phyloP scores from a whole-genome alignment of 2,888 invertebrate species.

The Acronicta alni region DNA sequence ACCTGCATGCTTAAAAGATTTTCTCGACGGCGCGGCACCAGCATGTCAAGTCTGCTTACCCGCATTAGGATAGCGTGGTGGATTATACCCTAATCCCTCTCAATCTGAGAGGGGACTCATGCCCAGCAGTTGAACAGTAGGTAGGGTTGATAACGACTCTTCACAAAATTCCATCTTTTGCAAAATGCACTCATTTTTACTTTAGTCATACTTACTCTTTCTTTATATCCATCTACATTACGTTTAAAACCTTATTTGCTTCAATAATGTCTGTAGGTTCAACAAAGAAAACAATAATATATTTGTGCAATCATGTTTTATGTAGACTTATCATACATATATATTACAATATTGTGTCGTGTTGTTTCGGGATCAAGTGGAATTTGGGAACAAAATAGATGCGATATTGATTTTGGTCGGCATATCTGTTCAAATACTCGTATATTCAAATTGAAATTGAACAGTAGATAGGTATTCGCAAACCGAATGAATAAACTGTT shows the following conservation, averaged over 20 bases:
- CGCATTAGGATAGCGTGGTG: no score
- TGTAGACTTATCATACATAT: neutral
- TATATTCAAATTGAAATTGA: conserved; percentile 33
- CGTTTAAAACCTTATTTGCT: neutral
- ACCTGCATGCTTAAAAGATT: no score
- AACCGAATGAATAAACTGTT: conserved; percentile 5
- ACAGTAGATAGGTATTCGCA: conserved; percentile 15
- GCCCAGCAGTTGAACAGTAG: no score
- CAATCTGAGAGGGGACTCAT: no score
- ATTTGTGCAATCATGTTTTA: neutral
- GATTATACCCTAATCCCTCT: no score
- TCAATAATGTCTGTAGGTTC: neutral
- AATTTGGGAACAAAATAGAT: conserved; percentile 16
- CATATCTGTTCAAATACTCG: conserved; percentile 24
- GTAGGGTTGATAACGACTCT: no score
- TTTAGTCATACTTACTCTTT: neutral
- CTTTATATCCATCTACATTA: neutral
- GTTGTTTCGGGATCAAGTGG: conserved; percentile 35
- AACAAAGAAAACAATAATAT: neutral
- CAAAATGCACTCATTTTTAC: neutral
- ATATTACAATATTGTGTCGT: conserved; percentile 30
- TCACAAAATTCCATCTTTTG: neutral
- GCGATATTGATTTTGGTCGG: conserved; percentile 31
- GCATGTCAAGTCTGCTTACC: no score
- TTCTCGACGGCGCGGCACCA: no score